Percentiles rank a stretch among this genome's conserved stretches.
These are phyloP conservation scores for Latheticus oryzae DNA, from an alignment of 2,888 invertebrate genomes.

Conservation along the genomic window DNA sequence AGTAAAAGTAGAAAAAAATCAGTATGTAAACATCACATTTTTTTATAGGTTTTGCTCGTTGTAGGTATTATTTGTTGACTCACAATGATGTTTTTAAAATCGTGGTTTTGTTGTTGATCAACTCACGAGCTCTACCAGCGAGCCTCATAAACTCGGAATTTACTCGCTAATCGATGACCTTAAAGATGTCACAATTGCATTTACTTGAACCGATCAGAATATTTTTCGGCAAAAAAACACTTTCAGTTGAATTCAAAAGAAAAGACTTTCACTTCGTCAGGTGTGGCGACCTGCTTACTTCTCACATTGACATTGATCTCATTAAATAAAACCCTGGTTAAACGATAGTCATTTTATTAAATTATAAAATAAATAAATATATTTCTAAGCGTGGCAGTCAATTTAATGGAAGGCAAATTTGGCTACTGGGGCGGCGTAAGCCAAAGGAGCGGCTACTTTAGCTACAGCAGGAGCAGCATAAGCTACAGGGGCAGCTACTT, in stretches of 20 bases:
- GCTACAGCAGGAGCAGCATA: constrained; percentile 45
- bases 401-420: constrained; percentile 40
- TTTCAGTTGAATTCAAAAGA: constrained; percentile 31
- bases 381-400: constrained; percentile 5
- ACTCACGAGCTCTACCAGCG: too few relatives aligned
- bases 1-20: too few relatives aligned
- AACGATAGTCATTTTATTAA: constrained; percentile 23
- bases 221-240: too few relatives aligned
- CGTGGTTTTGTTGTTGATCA: too few relatives aligned
- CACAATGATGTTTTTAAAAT: too few relatives aligned
- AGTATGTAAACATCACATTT: too few relatives aligned
- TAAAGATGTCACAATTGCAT: too few relatives aligned
- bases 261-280: constrained; percentile 37
- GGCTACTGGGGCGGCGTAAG: constrained; percentile 47
- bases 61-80: too few relatives aligned
- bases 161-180: too few relatives aligned
- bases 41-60: too few relatives aligned
- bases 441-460: constrained; percentile 45
- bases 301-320: constrained; percentile 38
- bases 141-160: too few relatives aligned
- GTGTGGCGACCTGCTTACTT: constrained; percentile 24
- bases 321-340: constrained; percentile 25
- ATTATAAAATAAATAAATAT: constrained; percentile 35
- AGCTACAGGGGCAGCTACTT: constrained; percentile 45
- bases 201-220: too few relatives aligned